Evolutionary conservation across 2,797 vertebrate species (phyloP), one percentile per base, ranked within the genome.

Genomic region (Sternotherus odoratus): DNA sequence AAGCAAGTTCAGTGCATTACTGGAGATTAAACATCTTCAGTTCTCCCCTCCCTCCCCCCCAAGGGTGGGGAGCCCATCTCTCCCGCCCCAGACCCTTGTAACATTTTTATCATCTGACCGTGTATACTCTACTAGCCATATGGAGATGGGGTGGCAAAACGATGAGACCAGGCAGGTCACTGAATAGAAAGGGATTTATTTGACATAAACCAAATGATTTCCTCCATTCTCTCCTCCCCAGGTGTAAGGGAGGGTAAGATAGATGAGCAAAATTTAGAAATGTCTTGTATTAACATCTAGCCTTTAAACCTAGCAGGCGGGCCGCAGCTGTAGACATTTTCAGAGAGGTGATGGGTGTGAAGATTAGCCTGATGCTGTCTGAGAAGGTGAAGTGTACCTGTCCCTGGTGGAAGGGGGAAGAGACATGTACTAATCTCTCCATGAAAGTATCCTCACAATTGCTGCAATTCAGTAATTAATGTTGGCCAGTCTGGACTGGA

Each of bases 171-270:
- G 11, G 0, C 53, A 1, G 84, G 85, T 48, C 69, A 88, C 90
- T 79, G 1, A 11, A 49, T 46, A 53, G 53, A 79, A 75, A 86
- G 66, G 82, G 84, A n/a, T 97, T 96, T 97, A 97, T 95, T 96
- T 89, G 50, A 82, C 16, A 1, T 33, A 81, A 50, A 39, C 69
- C 4, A 66, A 74, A 17, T 0, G 9, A 88, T 51, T 92, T 85
- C 79, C 49, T 46, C 15, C 2, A 8, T 28, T 33, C 2, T n/a
- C 12, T 21, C 13, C 28, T 12, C 28, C 1, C 1, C 74, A 2
- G 83, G 51, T 24, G 9, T 17, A 5, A 16, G 23, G 6, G 69
- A 39, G 36, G 74, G 36, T 46, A 19, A 50, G 26, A 23, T 2
- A n/a, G 8, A 19, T 60, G 23, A 36, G 8, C 80, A 51, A 56